phyloP scores from a whole-genome alignment of 1,140 invertebrate genomes.

The Tetramorium parvispinum region DNA sequence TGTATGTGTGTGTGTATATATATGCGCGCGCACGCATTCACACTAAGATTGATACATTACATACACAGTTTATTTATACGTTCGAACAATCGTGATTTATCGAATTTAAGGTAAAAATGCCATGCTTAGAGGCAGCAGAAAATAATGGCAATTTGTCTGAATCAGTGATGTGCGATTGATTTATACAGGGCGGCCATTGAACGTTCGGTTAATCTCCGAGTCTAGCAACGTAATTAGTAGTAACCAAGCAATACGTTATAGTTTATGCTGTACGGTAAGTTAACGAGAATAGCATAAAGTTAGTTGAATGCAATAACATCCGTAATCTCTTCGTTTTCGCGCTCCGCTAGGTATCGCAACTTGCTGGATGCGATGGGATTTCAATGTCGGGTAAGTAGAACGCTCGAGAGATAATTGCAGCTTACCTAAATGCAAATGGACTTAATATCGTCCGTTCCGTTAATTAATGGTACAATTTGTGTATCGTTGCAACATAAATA shows the following conservation, averaged over 20 bases:
- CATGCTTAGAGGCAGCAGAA: background rate
- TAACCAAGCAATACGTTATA: constrained; percentile 39
- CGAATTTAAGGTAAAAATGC: background rate
- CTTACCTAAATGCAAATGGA: constrained; percentile 49
- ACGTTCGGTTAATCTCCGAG: constrained; percentile 58
- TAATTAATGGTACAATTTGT: constrained; percentile 45
- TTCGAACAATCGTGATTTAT: background rate
- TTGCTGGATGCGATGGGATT: constrained; percentile 38
- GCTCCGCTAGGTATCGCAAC: constrained; percentile 43
- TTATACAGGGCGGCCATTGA: constrained; percentile 19
- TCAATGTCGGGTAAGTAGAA: constrained; percentile 47
- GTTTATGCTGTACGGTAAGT: constrained; percentile 21
- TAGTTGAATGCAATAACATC: constrained; percentile 41
- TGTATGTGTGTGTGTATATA: background rate
- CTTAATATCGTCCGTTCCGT: constrained; percentile 32
- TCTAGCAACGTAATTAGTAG: constrained; percentile 48
- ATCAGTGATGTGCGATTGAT: background rate
- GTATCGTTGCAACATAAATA: constrained; percentile 6
- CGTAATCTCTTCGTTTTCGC: constrained; percentile 57
- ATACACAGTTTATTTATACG: constrained; percentile 20
- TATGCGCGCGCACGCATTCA: background rate
- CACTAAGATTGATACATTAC: background rate
- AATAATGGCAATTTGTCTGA: constrained; percentile 24
- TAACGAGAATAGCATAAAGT: constrained; percentile 58
- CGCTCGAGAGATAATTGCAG: constrained; percentile 38